Base-by-base conservation (phyloP, 2,888 invertebrate genomes). In the Leptopilina syphax region DNA sequence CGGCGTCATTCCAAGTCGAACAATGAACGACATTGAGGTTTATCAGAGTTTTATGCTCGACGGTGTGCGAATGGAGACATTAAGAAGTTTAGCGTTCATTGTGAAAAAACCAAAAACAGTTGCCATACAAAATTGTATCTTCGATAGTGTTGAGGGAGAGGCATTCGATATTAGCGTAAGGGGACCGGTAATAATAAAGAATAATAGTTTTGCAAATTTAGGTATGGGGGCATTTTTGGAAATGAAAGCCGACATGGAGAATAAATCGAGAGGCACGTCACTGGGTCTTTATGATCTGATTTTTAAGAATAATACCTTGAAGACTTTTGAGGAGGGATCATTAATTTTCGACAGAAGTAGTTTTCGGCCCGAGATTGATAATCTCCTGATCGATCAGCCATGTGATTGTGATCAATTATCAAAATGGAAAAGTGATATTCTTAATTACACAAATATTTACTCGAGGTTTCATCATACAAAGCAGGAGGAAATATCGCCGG, bases 1-100 rank as follows among this genome's bases (percentile, higher is more conserved):
- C 47, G 93, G 92, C 0, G 89, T 92, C 77, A 90, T 96, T 81
- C 96, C 96, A 5, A 96, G 96, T 85, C 93, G 96, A 82, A 94
- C 95, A 80, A 94, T 96, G 89, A 95, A 96, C 80, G 96, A 97
- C 86, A 92, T 97, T 76, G 95, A 95, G 86, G 95, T 97, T 63
- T 93, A 93, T 77, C 93, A 95, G 86, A 93, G 94, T 80, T 94
- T 97, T 84, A 93, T 93, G 85, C 93, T 97, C 87, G 94, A 95
- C 83, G 94, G 95, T 83, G 95, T 95, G 82, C 93, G 90, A 68
- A 94, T 96, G 86, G 93, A 94, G 79, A 93, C 93, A 83, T 92
- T 97, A 70, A 93, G 94, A 85, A 95, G 96, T 85, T 94, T 94
- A 84, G 95, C 96, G 34, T 95, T 96, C 92, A 94, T 95, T 85